Base-by-base conservation (phyloP, 2,888 invertebrate species). In the Andricus quercusramuli region DNA sequence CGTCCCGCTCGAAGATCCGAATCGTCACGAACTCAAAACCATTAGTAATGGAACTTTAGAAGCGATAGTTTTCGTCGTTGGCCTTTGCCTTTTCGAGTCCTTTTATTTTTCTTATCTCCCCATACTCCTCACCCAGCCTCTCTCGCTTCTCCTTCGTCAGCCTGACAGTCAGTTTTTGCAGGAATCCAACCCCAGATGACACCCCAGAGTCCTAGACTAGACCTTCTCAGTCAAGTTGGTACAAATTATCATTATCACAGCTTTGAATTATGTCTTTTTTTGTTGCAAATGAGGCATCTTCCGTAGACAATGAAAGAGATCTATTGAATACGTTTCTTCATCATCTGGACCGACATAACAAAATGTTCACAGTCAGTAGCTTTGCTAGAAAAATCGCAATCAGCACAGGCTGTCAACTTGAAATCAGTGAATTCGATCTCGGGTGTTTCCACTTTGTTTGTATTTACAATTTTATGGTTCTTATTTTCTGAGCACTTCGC, bases 41-140 rank as follows among this genome's bases (percentile, higher is more conserved):
- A 89, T 89, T 89, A 88, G 88, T 86, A 88, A 87, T 83, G 81
- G 74, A 74, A 74, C 74, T 74, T 74, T 47, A 29, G 56, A 56
- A 74, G 78, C 79, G 77, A 77, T 79, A 78, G 80, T 81, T 86
- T 84, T 85, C 85, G 82, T 85, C 70, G 64, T 65, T 67, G 70
- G 66, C 80, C 68, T 83, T 81, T 86, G 80, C 79, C 81, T 82
- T 80, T 70, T 81, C 76, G 77, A 80, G 79, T 25, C 80, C 64
- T 85, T 83, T 81, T 74, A 17, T 68, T 67, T 74, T 74, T 62
- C 29, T 74, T n/a, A 32, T 74, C 51, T 32, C 17, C 15, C 51
- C 32, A 25, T 3, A 20, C 51, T 74, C 17, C 11, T 4, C 20
- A 74, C n/a, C 11, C 11, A 74, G 29, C 11, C 51, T 56, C 51